Base-by-base conservation (phyloP, 53 echinoderm and acorn worm genomes). In the Luidia sarsii region DNA sequence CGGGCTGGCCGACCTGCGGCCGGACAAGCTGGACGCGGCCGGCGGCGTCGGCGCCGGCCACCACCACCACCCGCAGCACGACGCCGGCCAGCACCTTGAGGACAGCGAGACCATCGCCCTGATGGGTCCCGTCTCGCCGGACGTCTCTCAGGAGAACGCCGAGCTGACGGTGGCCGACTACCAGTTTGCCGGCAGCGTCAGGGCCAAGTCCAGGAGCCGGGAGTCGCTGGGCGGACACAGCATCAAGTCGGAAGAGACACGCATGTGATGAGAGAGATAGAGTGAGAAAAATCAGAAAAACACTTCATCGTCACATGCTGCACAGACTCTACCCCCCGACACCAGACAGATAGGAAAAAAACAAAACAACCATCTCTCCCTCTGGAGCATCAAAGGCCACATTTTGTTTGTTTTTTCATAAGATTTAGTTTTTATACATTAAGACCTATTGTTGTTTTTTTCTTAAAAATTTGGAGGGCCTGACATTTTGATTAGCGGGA, bases 201-300 rank as follows among this genome's bases (percentile, higher is more conserved):
- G 64, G 51, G 35, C 35, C 39, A 84, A 73, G 52, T 73, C 72
- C 33, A 45, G 52, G 57, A 84, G 84, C 65, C 37, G 72, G 45
- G 84, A 84, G 51, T 84, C 84, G 0, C 64, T 84, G 11, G 84
- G 84, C 5, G 51, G 57, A 3, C 84, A 84, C 72, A 84, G 84
- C 43, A 54, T 35, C 72, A 84, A 84, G 39, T 84, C 84, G 25
- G 84, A 84, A 39, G 84, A 84, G 45, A 84, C 84, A 11, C 73
- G 73, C 15, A 84, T 84, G 84, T 84, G 84, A 84, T 36, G 22
- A 33, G 64, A 34, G 61, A 70, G 34, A n/a, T 70, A 39, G 48
- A 67, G 3, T 9, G 6, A 6, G 13, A 0, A 39, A 37, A 23
- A 39, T 24, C 24, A 21, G 1, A 65, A 7, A 19, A 32, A 33